These are phyloP conservation scores for Dendrocopos noguchii DNA, from an alignment of 2,113 vertebrate genomes.

Conservation along the genomic window DNA sequence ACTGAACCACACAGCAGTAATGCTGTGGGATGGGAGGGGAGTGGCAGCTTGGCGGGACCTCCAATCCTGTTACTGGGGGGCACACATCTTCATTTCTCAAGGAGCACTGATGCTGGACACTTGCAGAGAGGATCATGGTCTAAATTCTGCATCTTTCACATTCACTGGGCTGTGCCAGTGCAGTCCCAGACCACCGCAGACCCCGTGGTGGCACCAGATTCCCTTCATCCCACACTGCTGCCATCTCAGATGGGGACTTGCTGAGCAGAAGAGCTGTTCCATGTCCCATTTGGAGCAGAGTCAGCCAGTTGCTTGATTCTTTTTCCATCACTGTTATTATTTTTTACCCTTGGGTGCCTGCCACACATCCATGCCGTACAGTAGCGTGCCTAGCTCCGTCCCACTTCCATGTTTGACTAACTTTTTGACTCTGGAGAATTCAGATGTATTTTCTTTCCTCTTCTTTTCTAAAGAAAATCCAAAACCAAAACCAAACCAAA, in stretches of 20 bases:
- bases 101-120: fast-evolving
- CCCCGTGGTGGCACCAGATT: no score
- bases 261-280: neutral
- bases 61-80: neutral
- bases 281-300: fast-evolving
- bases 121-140: neutral
- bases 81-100: fast-evolving
- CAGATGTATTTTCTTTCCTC: constrained; percentile 31
- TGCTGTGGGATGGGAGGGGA: neutral
- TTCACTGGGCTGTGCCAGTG: neutral
- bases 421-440: constrained; percentile 59
- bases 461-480: neutral
- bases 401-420: constrained; percentile 45
- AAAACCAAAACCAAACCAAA: neutral
- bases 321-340: neutral
- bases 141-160: neutral
- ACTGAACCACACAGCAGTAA: fast-evolving
- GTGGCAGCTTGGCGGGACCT: neutral
- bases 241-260: neutral
- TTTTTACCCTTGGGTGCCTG: neutral
- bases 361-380: fast-evolving
- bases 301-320: neutral
- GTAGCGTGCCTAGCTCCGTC: neutral
- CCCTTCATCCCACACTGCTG: fast-evolving
- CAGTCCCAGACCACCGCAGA: neutral